Base-by-base conservation (phyloP, 2,113 vertebrate species). In the Phylloscopus trochilus region DNA sequence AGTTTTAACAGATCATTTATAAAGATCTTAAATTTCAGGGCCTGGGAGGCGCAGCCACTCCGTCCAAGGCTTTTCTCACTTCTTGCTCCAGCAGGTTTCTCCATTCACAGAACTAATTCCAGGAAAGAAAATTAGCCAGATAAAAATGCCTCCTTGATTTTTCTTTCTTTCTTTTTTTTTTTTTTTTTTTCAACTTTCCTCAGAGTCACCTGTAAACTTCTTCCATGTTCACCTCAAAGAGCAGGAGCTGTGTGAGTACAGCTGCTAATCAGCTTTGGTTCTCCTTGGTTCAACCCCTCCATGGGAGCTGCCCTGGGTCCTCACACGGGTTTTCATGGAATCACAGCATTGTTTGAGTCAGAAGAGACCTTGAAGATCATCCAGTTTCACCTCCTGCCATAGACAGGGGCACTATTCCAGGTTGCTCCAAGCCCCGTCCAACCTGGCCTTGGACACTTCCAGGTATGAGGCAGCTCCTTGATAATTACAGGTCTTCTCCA, bases 1-100 rank as follows among this genome's bases (percentile, higher is more conserved):
- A 99, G 98, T 98, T 99, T 99, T 98, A 99, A 99, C 98, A 98
- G 98, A 99, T 99, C 98, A 98, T 98, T 98, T 97, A 98, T 98
- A 98, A 98, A 98, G 98, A 98, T 98, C 98, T 98, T 98, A 98
- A 98, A 98, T 98, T 98, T 98, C 98, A 98, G 97, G 98, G 97
- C 97, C 97, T 98, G 98, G 98, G 98, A 98, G 97, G 98, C 88
- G 68, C 97, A 98, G 96, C 97, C 97, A 97, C 97, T 98, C 95
- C 27, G 96, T 97, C 97, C 98, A 96, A 97, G 96, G 97, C 97
- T 97, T 96, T 97, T 97, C 96, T 97, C 95, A 91, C 97, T 98
- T 96, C 96, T 95, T 97, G 94, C 89, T 97, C 95, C 97, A 97
- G 94, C 91, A 96, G 93, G 85, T 97, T 97, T 95, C 91, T 95